phyloP scores from a whole-genome alignment of 2,888 invertebrate genomes.

The Tetragnatha montana region DNA sequence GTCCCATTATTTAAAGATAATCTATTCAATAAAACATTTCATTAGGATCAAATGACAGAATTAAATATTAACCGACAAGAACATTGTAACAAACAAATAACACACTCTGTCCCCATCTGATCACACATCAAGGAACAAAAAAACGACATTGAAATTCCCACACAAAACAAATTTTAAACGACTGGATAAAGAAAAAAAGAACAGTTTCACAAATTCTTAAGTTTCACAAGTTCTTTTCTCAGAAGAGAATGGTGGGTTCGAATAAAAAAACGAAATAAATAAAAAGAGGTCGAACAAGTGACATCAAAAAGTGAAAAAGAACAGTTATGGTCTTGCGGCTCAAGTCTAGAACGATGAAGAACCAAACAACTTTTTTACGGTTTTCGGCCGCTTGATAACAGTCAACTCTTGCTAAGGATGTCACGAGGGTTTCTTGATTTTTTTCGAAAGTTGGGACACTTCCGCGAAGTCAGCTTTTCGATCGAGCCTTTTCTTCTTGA shows the following conservation, averaged over 20 bases:
- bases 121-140: background rate
- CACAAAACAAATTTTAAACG: constrained; percentile 18
- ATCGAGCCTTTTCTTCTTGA: background rate
- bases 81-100: no score
- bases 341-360: constrained; percentile 25
- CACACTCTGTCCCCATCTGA: no score
- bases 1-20: no score
- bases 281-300: constrained; percentile 30
- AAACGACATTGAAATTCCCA: constrained; percentile 9
- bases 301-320: constrained; percentile 40
- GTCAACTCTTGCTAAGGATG: constrained; percentile 38
- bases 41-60: no score
- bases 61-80: no score
- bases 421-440: constrained; percentile 38
- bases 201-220: background rate
- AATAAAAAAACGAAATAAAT: background rate
- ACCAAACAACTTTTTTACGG: constrained; percentile 53
- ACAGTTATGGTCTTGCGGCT: constrained; percentile 43
- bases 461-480: constrained; percentile 27
- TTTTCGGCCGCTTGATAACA: constrained; percentile 30
- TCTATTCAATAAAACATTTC: no score
- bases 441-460: background rate
- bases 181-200: constrained; percentile 15
- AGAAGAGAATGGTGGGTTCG: background rate
- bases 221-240: constrained; percentile 25